These are phyloP conservation scores for Colletes collaris DNA, from an alignment of 2,888 invertebrate species.

Conservation along the genomic window DNA sequence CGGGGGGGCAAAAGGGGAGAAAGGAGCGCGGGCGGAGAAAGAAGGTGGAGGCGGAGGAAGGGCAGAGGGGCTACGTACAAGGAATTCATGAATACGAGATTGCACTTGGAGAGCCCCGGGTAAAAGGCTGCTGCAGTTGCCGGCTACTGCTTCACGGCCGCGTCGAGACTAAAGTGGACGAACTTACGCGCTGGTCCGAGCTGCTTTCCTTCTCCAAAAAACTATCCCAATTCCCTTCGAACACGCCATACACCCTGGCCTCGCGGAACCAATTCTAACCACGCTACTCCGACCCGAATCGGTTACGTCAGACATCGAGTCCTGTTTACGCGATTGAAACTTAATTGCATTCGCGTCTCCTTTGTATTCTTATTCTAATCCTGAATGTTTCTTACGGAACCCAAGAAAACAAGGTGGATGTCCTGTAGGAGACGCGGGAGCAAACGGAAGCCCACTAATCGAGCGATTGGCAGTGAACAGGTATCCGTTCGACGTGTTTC, in stretches of 20 bases:
- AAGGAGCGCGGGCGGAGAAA: slow-evolving; percentile 42
- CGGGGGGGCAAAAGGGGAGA: background rate
- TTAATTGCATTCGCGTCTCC: too few species aligned
- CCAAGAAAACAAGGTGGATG: too few species aligned
- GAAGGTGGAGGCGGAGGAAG: slow-evolving; percentile 26
- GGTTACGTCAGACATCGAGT: too few species aligned
- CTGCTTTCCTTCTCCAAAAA: slow-evolving; percentile 26
- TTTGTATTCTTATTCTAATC: too few species aligned
- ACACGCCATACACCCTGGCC: background rate
- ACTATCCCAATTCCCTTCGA: background rate
- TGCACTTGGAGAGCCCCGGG: slow-evolving; percentile 70
- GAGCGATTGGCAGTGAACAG: background rate
- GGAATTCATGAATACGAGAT: slow-evolving; percentile 78
- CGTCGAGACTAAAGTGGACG: slow-evolving; percentile 48
- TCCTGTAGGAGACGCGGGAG: too few species aligned
- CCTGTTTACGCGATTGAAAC: too few species aligned
- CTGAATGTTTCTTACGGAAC: too few species aligned
- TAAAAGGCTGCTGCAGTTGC: slow-evolving; percentile 67
- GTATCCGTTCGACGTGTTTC: background rate
- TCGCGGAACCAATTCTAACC: slow-evolving; percentile 16
- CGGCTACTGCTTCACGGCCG: slow-evolving; percentile 55
- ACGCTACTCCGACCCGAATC: background rate
- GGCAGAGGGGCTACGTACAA: slow-evolving; percentile 64
- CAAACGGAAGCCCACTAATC: background rate
- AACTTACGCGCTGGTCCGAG: slow-evolving; percentile 45